phyloP scores from a whole-genome alignment of 2,888 invertebrate species.

The Sycophila texana region DNA sequence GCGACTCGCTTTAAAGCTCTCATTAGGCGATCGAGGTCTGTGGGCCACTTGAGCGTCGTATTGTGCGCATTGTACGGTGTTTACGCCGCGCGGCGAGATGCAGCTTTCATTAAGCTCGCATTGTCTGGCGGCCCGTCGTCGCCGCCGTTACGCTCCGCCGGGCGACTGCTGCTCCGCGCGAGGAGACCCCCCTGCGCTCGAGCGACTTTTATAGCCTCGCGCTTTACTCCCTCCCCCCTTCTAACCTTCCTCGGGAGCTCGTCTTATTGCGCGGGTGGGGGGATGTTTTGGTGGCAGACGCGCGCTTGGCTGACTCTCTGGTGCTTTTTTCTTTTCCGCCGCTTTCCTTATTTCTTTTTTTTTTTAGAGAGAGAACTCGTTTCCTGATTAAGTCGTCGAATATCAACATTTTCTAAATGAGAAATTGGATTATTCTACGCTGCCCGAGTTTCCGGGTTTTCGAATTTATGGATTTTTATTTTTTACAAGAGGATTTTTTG shows the following conservation, averaged over 20 bases:
- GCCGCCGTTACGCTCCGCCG: conserved; percentile 67
- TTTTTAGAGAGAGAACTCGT: not conserved
- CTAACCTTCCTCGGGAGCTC: too few relatives aligned
- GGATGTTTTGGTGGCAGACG: not conserved
- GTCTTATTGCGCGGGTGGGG: too few relatives aligned
- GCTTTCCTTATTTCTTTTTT: not conserved
- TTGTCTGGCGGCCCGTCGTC: conserved; percentile 66
- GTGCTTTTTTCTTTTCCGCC: conserved; percentile 2
- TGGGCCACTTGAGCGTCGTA: conserved; percentile 69
- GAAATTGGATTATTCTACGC: not conserved
- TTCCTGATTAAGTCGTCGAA: conserved; percentile 21
- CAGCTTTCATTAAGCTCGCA: conserved; percentile 73
- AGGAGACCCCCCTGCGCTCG: too few relatives aligned
- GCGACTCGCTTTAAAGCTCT: conserved; percentile 68
- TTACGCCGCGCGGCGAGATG: conserved; percentile 63
- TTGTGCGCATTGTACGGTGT: conserved; percentile 72
- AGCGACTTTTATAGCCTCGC: too few relatives aligned
- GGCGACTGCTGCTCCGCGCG: conserved; percentile 64
- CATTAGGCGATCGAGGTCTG: conserved; percentile 72
- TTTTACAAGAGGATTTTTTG: not conserved
- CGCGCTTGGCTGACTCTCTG: not conserved
- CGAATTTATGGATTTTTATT: not conserved
- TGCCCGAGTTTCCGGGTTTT: too few relatives aligned
- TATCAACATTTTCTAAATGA: not conserved
- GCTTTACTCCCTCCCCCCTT: too few relatives aligned